These are phyloP conservation scores for Sebastes paucispinis DNA, from an alignment of 2,797 vertebrate genomes.

Conservation along the genomic window DNA sequence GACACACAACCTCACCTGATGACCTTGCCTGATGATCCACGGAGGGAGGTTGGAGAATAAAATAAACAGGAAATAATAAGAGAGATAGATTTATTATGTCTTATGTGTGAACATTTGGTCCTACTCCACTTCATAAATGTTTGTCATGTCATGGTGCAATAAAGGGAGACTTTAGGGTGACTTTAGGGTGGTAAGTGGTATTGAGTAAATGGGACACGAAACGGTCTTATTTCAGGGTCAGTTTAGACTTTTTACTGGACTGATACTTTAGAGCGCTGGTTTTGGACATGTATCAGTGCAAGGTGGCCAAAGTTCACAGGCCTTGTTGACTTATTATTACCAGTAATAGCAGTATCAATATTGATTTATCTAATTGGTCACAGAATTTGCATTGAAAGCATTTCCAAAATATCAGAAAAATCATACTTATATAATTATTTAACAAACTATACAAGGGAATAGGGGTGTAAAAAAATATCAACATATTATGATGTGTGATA, in stretches of 20 bases:
- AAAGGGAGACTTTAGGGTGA: background rate
- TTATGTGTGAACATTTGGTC: background rate
- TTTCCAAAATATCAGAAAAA: background rate
- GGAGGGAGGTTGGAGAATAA: slow-evolving; percentile 55
- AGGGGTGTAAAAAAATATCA: too few species aligned
- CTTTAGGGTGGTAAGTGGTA: slow-evolving; percentile 3
- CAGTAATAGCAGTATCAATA: background rate
- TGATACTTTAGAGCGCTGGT: background rate
- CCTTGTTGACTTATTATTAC: background rate
- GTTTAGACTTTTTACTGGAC: slow-evolving; percentile 10
- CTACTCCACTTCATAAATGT: background rate
- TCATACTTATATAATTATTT: background rate
- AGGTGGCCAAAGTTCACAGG: background rate
- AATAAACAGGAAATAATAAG: slow-evolving; percentile 65
- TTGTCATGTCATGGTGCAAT: background rate
- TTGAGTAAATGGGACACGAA: slow-evolving; percentile 21
- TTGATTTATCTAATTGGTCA: background rate
- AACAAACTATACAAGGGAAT: background rate
- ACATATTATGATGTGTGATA: too few species aligned
- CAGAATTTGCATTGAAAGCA: background rate
- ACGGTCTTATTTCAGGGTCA: slow-evolving; percentile 55
- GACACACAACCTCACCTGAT: slow-evolving; percentile 61
- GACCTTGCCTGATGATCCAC: slow-evolving; percentile 76
- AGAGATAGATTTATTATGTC: slow-evolving; percentile 3
- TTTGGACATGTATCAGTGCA: background rate